Percentiles rank a stretch among this genome's conserved stretches.
These are phyloP conservation scores for Rhinella marina DNA, from an alignment of 2,797 vertebrate species.

Conservation along the genomic window DNA sequence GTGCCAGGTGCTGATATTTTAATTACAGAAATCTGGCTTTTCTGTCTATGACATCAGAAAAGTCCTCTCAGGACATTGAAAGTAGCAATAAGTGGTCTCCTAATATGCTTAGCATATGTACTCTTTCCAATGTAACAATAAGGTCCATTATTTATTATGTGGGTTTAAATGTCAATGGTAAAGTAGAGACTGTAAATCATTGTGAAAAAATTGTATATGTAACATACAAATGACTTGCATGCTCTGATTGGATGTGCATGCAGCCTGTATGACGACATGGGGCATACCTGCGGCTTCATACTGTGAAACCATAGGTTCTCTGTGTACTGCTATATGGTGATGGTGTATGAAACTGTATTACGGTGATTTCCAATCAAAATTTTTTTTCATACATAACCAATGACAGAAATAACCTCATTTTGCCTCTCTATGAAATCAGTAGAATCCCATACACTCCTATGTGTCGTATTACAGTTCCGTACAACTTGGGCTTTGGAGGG, in stretches of 20 bases:
- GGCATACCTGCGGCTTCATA: no score
- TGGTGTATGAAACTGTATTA: no score
- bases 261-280: no score
- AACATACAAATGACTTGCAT: not conserved
- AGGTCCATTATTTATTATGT: not conserved
- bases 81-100: not conserved
- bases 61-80: conserved; percentile 35
- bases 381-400: no score
- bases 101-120: not conserved
- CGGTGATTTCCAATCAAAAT: no score
- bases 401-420: no score
- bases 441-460: no score
- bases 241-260: not conserved
- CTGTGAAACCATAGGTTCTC: no score
- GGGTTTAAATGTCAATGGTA: not conserved
- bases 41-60: not conserved
- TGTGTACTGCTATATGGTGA: no score
- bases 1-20: conserved; percentile 29
- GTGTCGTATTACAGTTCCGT: no score
- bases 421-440: no score
- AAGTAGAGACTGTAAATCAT: not conserved
- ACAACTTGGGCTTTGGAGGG: no score
- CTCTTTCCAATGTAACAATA: not conserved
- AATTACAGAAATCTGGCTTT: conserved; percentile 36
- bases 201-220: not conserved